Base-by-base conservation (phyloP, 2,797 vertebrate genomes). In the Lutjanus argentimaculatus region DNA sequence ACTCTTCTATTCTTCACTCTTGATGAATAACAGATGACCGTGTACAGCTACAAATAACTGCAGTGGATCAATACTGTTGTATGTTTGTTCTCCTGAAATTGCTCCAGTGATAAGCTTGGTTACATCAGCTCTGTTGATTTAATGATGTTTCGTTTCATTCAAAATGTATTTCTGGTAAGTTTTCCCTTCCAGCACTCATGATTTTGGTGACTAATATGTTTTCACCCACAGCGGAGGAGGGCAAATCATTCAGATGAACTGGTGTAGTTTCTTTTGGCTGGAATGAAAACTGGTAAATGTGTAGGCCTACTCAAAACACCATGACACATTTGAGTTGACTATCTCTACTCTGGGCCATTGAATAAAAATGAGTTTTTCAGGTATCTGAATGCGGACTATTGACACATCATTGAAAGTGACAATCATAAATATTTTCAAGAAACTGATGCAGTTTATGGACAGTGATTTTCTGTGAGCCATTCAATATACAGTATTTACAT, bases 121-220 rank as follows among this genome's bases (percentile, higher is more conserved):
- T 84, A 75, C 70, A 40, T 84, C 85, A 76, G 62, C 51, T 64
- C 15, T n/a, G 19, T 57, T 53, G 40, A 62, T 22, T 77, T 84
- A 82, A 80, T 79, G 85, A 82, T 49, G 43, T 36, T 75, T 83
- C 15, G 64, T 69, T 79, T 77, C 19, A 57, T 77, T 74, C 21
- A 43, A 43, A 67, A 62, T 43, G 49, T 55, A 62, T 57, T 75
- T 59, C 12, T 71, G 72, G 48, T 10, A 49, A 58, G 30, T 80
- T 78, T 76, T 40, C 75, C 65, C 65, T 36, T 62, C 53, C 49
- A 62, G 64, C 56, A 36, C 19, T 40, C 66, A 55, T 40, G 63
- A 81, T 71, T 72, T 80, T 17, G 25, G 77, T 67, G 75, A 72
- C 69, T 81, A 82, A 87, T 58, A 40, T 8, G n/a, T 52, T 79